phyloP scores from a whole-genome alignment of 1,140 invertebrate species.

The Luehdorfia chinensis region DNA sequence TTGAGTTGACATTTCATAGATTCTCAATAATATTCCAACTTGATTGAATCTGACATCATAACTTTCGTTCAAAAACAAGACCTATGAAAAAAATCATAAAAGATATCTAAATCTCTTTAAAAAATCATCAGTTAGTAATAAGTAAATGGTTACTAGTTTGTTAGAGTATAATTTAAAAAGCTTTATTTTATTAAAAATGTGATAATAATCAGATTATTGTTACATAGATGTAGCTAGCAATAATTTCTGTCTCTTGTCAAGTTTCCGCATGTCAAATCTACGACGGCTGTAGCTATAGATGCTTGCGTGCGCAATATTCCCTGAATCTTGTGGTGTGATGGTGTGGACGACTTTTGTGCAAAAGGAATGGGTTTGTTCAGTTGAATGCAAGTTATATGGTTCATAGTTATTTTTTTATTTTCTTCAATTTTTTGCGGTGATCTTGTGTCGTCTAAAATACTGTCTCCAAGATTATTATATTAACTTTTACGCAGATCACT shows the following conservation, averaged over 20 bases:
- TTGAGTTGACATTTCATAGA: too few species aligned
- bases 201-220: neutral
- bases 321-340: conserved; percentile 26
- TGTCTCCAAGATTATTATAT: conserved; percentile 26
- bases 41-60: too few species aligned
- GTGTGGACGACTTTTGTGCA: conserved; percentile 18
- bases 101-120: too few species aligned
- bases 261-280: conserved; percentile 10
- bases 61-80: neutral
- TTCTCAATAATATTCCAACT: too few species aligned
- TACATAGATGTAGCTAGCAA: neutral
- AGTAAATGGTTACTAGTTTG: too few species aligned
- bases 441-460: conserved; percentile 21
- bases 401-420: conserved; percentile 32
- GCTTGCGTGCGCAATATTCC: conserved; percentile 45
- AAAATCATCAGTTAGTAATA: too few species aligned
- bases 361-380: conserved; percentile 32
- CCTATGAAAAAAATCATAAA: too few species aligned
- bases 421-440: conserved; percentile 24
- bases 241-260: conserved; percentile 16
- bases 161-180: too few species aligned
- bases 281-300: conserved; percentile 21
- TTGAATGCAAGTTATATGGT: conserved; percentile 28
- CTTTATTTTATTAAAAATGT: neutral
- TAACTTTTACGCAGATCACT: conserved; percentile 22